Evolutionary conservation across 2,113 vertebrate species (phyloP), one percentile per base, ranked within the genome.

Genomic region (Thamnaconus septentrionalis): DNA sequence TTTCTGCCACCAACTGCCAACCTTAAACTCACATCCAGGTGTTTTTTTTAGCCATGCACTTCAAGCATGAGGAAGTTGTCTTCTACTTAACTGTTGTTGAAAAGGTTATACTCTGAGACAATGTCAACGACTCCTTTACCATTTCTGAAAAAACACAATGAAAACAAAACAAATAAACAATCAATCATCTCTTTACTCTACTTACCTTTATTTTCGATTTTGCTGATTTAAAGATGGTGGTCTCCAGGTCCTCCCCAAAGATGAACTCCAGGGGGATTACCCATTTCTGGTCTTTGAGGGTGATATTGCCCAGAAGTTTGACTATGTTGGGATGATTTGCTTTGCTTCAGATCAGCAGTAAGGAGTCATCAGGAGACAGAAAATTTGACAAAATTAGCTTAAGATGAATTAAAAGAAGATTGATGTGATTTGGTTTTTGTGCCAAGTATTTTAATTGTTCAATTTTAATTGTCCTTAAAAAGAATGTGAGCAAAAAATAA

Each of bases 221-320:
- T 56, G 83, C 18, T 41, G 61, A 8, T 4, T 85, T 79, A 70
- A 92, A 92, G 74, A 92, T 91, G 56, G 88, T 86, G 11, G 83
- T 91, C 73, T 92, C 90, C 3, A 92, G 71, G 55, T 91, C 90
- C 43, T 92, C 91, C 55, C 90, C 91, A 3, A 85, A 85, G 64
- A 92, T 84, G 10, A 92, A 92, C 83, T 92, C 91, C 3, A 92
- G 52, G 42, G 91, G 91, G 77, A 92, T 90, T 41, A 90, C 51
- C 90, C 90, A 92, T 76, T 80, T 90, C 5, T 69, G 66, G 0
- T 85, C 80, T 63, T 48, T 64, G 11, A 85, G 52, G 50, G 55
- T 86, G n/a, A 90, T 89, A n/a, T 85, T 71, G 1, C 89, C 91
- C 59, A 92, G 82, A 44, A 92, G 88, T 61, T 64, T 91, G 9